Evolutionary conservation across 2,797 vertebrate species (phyloP).

Genomic region (Hylomyscus alleni): DNA sequence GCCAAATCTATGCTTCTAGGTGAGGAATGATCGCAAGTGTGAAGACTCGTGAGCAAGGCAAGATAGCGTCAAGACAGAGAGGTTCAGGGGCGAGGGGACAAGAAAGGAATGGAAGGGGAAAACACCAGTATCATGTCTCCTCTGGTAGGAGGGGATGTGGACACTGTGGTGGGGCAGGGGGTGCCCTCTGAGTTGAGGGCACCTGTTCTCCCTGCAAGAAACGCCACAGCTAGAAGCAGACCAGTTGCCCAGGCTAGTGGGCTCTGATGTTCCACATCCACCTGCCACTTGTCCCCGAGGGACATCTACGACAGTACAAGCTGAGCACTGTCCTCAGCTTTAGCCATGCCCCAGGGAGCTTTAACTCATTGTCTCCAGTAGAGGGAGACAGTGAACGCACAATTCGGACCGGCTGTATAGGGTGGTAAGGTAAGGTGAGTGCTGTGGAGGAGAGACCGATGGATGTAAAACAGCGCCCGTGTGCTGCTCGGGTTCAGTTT

Average conservation of each 20-base stretch:
- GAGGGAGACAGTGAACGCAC: not conserved
- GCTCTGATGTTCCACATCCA: not conserved
- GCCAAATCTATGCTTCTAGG: not conserved
- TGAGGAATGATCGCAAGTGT: not conserved
- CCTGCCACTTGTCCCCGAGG: not conserved
- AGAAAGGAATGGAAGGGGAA: not conserved
- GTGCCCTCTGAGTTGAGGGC: not conserved
- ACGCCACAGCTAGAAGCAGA: not conserved
- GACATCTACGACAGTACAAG: too few species aligned
- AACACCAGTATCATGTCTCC: not conserved
- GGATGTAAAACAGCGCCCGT: not conserved
- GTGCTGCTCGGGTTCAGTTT: not conserved
- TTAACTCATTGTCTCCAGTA: too few species aligned
- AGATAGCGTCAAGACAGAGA: not conserved
- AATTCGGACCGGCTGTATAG: not conserved
- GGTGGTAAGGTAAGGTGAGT: too few species aligned
- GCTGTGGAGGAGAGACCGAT: not conserved
- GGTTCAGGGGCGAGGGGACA: too few species aligned
- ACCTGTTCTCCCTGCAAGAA: not conserved
- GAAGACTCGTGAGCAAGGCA: not conserved
- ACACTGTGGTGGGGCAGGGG: not conserved
- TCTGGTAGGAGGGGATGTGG: not conserved
- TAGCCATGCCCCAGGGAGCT: rapidly evolving
- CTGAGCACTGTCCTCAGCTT: not conserved
- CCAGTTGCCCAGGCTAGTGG: not conserved